A percentile compares a stretch with the other conserved stretches of the same genome.
These are phyloP conservation scores for Tursiops truncatus DNA, from an alignment of 2,113 vertebrate genomes.

Conservation along the genomic window DNA sequence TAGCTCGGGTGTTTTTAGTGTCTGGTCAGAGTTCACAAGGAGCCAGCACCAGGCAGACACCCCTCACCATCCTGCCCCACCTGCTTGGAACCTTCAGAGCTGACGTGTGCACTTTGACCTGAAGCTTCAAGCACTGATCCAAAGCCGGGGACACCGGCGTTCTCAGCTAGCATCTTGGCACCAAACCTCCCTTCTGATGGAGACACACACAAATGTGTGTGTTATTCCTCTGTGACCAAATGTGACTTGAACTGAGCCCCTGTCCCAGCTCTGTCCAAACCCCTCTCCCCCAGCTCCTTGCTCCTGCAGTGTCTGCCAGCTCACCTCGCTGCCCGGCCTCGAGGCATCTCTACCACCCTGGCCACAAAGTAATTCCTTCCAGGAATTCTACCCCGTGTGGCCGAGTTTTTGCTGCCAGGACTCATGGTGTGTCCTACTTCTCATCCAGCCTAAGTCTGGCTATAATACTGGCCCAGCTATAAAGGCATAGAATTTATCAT, in stretches of 20 bases:
- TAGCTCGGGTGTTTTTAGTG: not conserved
- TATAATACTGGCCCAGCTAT: not conserved
- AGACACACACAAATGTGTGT: not conserved
- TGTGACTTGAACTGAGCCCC: not conserved
- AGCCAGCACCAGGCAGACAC: not conserved
- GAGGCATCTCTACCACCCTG: not conserved
- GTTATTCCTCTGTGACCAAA: not conserved
- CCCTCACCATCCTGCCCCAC: not conserved
- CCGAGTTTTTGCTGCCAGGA: slow-evolving; percentile 22
- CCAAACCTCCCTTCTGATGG: not conserved
- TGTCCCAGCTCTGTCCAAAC: not conserved
- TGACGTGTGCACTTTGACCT: not conserved
- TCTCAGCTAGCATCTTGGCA: slow-evolving; percentile 17
- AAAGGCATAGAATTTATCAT: not conserved
- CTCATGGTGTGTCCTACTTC: not conserved
- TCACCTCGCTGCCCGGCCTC: not conserved
- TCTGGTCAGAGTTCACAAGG: not conserved
- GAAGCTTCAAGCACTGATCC: not conserved
- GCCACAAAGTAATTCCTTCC: slow-evolving; percentile 35
- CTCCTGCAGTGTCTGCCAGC: not conserved
- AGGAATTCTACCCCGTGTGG: slow-evolving; percentile 15
- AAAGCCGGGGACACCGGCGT: not conserved
- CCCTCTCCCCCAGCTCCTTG: not conserved
- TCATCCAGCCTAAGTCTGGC: slow-evolving; percentile 5
- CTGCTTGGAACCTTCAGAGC: not conserved